Evolutionary conservation across 2,113 vertebrate species (phyloP).

Genomic region (Pseudorhombus dupliciocellatus): DNA sequence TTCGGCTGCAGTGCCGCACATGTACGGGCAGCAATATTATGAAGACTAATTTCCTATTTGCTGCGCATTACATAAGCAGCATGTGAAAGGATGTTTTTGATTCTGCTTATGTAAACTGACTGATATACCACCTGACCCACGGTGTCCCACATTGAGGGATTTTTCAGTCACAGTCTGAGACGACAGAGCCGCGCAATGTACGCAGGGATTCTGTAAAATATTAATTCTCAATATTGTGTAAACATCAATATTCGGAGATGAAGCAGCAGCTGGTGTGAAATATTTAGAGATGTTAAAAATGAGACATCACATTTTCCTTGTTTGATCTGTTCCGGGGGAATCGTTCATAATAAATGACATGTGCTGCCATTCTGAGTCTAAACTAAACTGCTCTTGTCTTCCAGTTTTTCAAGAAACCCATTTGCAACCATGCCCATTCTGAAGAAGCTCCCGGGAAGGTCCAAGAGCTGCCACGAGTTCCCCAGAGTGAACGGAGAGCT

Average conservation of each 20-base stretch:
- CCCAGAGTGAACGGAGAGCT: slow-evolving; percentile 76
- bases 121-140: slow-evolving; percentile 13
- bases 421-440: slow-evolving; percentile 85
- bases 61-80: slow-evolving; percentile 47
- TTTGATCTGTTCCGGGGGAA: background rate
- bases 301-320: background rate
- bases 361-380: background rate
- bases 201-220: background rate
- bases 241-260: background rate
- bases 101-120: slow-evolving; percentile 38
- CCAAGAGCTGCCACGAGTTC: slow-evolving; percentile 78
- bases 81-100: slow-evolving; percentile 56
- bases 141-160: background rate
- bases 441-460: slow-evolving; percentile 82
- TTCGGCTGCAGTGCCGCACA: slow-evolving; percentile 14
- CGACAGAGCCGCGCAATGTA: background rate
- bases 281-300: background rate
- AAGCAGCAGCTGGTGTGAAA: background rate
- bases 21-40: slow-evolving; percentile 56
- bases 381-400: slow-evolving; percentile 30
- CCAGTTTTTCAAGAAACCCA: slow-evolving; percentile 49
- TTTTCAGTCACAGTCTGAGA: background rate
- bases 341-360: background rate
- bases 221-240: too few relatives aligned
- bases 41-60: slow-evolving; percentile 58